Conservation (phyloP, 2,888 invertebrate species). For the Ptilodon capucinus region DNA sequence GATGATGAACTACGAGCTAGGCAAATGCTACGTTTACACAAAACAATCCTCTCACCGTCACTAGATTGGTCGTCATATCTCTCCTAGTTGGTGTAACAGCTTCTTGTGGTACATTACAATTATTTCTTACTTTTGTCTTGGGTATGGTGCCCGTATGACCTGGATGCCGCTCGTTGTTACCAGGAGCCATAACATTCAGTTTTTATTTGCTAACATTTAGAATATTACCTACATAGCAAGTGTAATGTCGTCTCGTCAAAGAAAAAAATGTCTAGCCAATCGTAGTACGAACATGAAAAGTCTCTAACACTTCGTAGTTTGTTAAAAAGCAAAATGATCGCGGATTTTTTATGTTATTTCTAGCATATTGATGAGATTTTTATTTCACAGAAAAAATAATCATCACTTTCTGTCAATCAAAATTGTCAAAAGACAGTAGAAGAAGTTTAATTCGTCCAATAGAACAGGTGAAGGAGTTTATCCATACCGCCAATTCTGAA, state of each 20-base stretch:
- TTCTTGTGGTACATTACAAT: constrained; percentile 83
- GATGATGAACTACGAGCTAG: not conserved
- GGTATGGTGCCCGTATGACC: constrained; percentile 86
- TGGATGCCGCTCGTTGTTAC: constrained; percentile 76
- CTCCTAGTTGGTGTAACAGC: constrained; percentile 84
- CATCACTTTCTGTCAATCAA: too few species aligned
- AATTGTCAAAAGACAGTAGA: too few species aligned
- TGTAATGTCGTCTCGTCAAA: constrained; percentile 13
- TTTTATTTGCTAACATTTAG: constrained; percentile 33
- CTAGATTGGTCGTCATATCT: constrained; percentile 80
- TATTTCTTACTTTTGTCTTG: constrained; percentile 84
- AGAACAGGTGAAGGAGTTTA: too few species aligned
- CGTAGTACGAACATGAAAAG: not conserved
- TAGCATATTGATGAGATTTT: constrained; percentile 3
- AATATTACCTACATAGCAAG: constrained; percentile 37
- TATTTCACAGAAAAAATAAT: not conserved
- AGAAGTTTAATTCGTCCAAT: too few species aligned
- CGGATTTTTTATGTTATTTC: constrained; percentile 13
- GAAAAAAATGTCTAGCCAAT: not conserved
- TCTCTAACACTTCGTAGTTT: not conserved
- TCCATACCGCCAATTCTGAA: not conserved
- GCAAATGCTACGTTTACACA: not conserved
- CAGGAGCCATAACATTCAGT: constrained; percentile 76
- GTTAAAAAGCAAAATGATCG: constrained; percentile 1
- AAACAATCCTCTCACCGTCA: constrained; percentile 58